Evolutionary conservation across 2,797 vertebrate genomes (phyloP).

Genomic region (Fistularia commersonii): DNA sequence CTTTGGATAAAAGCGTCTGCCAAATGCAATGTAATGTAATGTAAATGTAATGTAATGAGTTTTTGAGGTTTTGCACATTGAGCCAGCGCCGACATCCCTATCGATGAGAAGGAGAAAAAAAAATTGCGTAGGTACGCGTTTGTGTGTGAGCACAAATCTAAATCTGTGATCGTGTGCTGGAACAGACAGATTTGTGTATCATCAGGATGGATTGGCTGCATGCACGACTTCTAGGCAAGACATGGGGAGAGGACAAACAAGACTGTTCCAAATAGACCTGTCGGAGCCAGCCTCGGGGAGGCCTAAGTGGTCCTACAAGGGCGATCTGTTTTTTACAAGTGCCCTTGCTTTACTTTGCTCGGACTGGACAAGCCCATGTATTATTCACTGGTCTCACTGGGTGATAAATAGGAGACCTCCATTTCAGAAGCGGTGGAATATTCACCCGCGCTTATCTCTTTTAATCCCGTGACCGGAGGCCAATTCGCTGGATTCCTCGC

Average conservation of each 20-base stretch:
- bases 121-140: background rate
- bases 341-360: slow-evolving; percentile 66
- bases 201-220: slow-evolving; percentile 65
- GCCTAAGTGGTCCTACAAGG: slow-evolving; percentile 63
- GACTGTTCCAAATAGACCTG: slow-evolving; percentile 74
- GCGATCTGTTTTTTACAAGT: slow-evolving; percentile 58
- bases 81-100: too few species aligned
- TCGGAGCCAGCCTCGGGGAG: slow-evolving; percentile 65
- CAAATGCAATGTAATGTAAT: too few species aligned
- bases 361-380: slow-evolving; percentile 57
- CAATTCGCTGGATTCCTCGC: slow-evolving; percentile 47
- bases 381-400: slow-evolving; percentile 65
- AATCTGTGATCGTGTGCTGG: slow-evolving; percentile 12
- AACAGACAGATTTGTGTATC: slow-evolving; percentile 50
- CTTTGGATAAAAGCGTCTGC: too few species aligned
- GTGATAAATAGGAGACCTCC: slow-evolving; percentile 55
- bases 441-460: slow-evolving; percentile 62
- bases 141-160: background rate
- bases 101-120: slow-evolving; percentile 6
- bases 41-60: too few species aligned
- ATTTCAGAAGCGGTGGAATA: slow-evolving; percentile 47
- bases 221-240: slow-evolving; percentile 67
- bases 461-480: slow-evolving; percentile 57
- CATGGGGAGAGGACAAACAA: slow-evolving; percentile 69
- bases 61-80: too few species aligned